Percentiles rank a stretch among this genome's conserved stretches.
These are phyloP conservation scores for Spheniscus mendiculus DNA, from an alignment of 2,113 vertebrate genomes.

Conservation along the genomic window DNA sequence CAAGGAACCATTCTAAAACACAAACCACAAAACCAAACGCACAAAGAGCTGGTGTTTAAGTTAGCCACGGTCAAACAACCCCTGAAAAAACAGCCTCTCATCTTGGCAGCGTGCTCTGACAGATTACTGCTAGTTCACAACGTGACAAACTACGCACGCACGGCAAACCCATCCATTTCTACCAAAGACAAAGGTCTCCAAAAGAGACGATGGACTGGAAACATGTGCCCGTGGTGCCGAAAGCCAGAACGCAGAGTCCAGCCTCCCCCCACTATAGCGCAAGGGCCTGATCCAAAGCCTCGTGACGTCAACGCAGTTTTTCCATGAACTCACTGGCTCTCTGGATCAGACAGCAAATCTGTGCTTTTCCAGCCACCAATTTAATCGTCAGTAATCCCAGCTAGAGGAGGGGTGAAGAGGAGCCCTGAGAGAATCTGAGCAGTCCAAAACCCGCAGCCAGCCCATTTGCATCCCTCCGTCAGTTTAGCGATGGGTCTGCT, in stretches of 20 bases:
- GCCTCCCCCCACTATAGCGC: fast-evolving
- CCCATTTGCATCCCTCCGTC: fast-evolving
- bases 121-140: not conserved
- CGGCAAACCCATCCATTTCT: fast-evolving
- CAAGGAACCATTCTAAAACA: not conserved
- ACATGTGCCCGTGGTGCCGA: fast-evolving
- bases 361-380: not conserved
- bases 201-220: fast-evolving
- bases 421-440: not conserved
- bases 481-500: fast-evolving
- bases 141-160: fast-evolving
- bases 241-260: fast-evolving
- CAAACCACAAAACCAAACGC: not conserved
- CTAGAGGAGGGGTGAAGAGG: not conserved
- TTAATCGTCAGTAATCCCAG: not conserved
- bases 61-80: not conserved
- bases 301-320: fast-evolving
- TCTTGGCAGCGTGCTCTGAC: not conserved
- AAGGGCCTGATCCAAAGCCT: not conserved
- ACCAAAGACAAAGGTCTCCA: not conserved
- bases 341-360: not conserved
- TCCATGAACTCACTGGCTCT: not conserved
- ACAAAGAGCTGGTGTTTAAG: not conserved
- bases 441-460: not conserved
- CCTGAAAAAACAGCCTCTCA: not conserved